Conservation (phyloP, 2,113 vertebrate species). For the Alouatta palliata region DNA sequence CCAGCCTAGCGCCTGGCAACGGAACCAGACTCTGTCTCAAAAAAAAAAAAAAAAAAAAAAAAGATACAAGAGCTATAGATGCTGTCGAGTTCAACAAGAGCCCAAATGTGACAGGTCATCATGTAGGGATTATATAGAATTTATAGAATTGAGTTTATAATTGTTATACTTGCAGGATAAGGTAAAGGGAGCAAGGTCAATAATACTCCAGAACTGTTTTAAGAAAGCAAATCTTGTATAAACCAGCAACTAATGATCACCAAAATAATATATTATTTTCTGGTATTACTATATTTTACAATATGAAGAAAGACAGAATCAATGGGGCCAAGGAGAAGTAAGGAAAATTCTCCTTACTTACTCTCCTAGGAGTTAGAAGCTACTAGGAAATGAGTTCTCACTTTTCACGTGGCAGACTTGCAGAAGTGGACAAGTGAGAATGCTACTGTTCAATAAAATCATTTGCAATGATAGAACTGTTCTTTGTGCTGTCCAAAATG, state of each 20-base stretch:
- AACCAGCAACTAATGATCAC: slow-evolving; percentile 7
- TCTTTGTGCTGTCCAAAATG: not conserved
- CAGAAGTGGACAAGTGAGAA: not conserved
- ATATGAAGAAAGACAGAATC: not conserved
- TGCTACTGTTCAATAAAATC: not conserved
- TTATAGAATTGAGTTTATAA: not conserved
- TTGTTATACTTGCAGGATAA: not conserved
- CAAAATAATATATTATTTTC: not conserved
- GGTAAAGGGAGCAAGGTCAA: not conserved
- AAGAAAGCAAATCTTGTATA: not conserved
- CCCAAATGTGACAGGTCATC: not conserved
- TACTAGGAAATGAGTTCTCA: not conserved
- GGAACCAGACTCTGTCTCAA: too few species aligned
- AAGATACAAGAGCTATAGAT: not conserved
- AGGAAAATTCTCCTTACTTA: not conserved
- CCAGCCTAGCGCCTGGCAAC: too few species aligned
- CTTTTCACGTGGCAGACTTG: not conserved
- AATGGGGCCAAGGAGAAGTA: not conserved
- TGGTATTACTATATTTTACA: not conserved
- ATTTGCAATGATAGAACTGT: not conserved
- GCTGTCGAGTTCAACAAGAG: not conserved
- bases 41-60: too few species aligned
- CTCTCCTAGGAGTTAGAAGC: not conserved
- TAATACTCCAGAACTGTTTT: not conserved
- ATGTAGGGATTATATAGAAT: not conserved